A percentile compares a stretch with the other conserved stretches of the same genome.
These are phyloP conservation scores for Setophaga petechia DNA, from an alignment of 2,113 vertebrate species.

Conservation along the genomic window DNA sequence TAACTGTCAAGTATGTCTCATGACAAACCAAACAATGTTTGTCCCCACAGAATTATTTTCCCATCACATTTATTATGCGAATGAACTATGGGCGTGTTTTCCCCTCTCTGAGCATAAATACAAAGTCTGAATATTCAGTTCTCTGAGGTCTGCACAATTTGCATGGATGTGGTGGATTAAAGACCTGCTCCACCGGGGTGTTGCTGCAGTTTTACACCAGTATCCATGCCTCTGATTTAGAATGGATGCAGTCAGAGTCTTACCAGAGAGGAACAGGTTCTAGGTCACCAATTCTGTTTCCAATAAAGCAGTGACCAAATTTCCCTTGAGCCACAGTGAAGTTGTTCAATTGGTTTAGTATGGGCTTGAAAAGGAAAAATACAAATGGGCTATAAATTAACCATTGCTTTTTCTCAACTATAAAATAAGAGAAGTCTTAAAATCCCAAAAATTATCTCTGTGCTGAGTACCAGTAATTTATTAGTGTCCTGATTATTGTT, in stretches of 20 bases:
- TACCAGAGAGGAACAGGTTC: background rate
- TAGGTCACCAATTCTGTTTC: background rate
- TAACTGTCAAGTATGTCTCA: constrained; percentile 73
- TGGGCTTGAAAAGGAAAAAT: background rate
- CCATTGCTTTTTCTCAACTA: background rate
- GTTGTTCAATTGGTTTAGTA: background rate
- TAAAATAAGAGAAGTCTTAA: background rate
- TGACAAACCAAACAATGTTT: constrained; percentile 74
- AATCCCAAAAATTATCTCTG: constrained; percentile 7
- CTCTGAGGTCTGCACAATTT: constrained; percentile 27
- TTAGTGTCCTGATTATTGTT: background rate
- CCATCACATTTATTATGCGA: constrained; percentile 66
- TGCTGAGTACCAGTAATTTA: background rate
- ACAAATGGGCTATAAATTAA: constrained; percentile 15
- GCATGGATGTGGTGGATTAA: background rate
- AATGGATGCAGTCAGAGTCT: background rate
- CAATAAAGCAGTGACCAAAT: background rate
- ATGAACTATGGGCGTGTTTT: constrained; percentile 68
- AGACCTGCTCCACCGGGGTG: background rate
- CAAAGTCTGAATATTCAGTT: constrained; percentile 64
- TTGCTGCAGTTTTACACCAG: background rate
- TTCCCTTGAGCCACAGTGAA: background rate
- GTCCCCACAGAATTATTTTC: constrained; percentile 70
- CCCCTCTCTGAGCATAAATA: constrained; percentile 67
- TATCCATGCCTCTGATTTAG: background rate